Evolutionary conservation across 2,113 vertebrate species (phyloP).

Genomic region (Phrynocephalus versicolor): DNA sequence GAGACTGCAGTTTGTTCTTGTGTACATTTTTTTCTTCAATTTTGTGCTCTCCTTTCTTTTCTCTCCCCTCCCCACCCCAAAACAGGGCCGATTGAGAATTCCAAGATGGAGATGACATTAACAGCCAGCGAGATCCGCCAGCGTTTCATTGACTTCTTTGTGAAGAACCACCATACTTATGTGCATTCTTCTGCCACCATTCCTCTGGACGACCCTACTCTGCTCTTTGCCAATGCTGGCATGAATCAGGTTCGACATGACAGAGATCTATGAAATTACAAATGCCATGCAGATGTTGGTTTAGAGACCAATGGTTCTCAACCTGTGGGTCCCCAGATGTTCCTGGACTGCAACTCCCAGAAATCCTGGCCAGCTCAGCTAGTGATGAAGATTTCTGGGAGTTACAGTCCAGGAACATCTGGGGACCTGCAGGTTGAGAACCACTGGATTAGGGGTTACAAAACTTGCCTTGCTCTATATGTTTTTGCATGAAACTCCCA

Average conservation of each 20-base stretch:
- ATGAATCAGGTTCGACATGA: slow-evolving; percentile 91
- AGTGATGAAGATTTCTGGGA: too few relatives aligned
- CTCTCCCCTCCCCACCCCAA: neutral
- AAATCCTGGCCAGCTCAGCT: too few relatives aligned
- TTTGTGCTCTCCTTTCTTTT: neutral
- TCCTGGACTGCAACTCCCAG: too few relatives aligned
- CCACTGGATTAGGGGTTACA: too few relatives aligned
- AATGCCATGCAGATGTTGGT: neutral
- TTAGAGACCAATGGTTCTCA: too few relatives aligned
- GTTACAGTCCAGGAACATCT: too few relatives aligned
- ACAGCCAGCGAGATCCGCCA: slow-evolving; percentile 90
- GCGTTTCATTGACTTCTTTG: slow-evolving; percentile 95
- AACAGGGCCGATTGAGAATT: slow-evolving; percentile 14
- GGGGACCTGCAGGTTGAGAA: too few relatives aligned
- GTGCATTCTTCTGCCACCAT: slow-evolving; percentile 93
- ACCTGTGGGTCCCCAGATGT: too few relatives aligned
- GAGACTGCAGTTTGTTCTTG: neutral
- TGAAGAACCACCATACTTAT: slow-evolving; percentile 84
- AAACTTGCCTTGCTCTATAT: neutral
- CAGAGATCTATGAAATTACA: neutral
- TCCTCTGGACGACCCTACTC: slow-evolving; percentile 93
- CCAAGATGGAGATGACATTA: slow-evolving; percentile 83
- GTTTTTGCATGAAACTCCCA: neutral
- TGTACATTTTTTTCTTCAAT: neutral
- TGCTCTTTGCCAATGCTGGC: slow-evolving; percentile 96